A percentile compares a stretch with the other conserved stretches of the same genome.
Conservation (phyloP, 2,888 invertebrate genomes). For the Spilarctia lutea region DNA sequence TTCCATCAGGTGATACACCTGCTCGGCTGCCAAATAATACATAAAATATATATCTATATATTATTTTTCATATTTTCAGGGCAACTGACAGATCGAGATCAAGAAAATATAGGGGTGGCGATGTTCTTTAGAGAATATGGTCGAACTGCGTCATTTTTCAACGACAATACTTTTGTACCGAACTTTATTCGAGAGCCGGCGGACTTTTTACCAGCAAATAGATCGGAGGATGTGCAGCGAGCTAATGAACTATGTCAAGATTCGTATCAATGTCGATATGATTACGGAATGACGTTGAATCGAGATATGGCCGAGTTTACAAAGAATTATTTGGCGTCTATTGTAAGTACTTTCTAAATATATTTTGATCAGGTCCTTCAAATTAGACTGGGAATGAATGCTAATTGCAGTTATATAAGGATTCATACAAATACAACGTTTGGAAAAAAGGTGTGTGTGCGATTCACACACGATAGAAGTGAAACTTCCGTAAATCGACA, state of each 20-base stretch:
- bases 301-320: slow-evolving; percentile 95
- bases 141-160: slow-evolving; percentile 92
- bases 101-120: slow-evolving; percentile 90
- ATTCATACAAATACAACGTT: too few species aligned
- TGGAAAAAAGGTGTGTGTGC: too few species aligned
- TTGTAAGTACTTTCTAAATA: slow-evolving; percentile 69
- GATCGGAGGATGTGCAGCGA: slow-evolving; percentile 87
- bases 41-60: too few species aligned
- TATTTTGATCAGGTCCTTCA: background rate
- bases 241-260: slow-evolving; percentile 92
- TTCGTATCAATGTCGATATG: slow-evolving; percentile 95
- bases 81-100: slow-evolving; percentile 93
- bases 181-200: slow-evolving; percentile 90
- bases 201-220: slow-evolving; percentile 91
- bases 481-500: too few species aligned
- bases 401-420: too few species aligned
- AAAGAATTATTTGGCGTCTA: slow-evolving; percentile 91
- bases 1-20: too few species aligned
- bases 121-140: slow-evolving; percentile 93
- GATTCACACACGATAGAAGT: too few species aligned
- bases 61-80: slow-evolving; percentile 75
- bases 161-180: slow-evolving; percentile 92
- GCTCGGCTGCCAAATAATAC: too few species aligned
- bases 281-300: slow-evolving; percentile 94
- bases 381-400: too few species aligned